phyloP scores from a whole-genome alignment of 2,113 vertebrate species.

The Potamarius usumacintae region DNA sequence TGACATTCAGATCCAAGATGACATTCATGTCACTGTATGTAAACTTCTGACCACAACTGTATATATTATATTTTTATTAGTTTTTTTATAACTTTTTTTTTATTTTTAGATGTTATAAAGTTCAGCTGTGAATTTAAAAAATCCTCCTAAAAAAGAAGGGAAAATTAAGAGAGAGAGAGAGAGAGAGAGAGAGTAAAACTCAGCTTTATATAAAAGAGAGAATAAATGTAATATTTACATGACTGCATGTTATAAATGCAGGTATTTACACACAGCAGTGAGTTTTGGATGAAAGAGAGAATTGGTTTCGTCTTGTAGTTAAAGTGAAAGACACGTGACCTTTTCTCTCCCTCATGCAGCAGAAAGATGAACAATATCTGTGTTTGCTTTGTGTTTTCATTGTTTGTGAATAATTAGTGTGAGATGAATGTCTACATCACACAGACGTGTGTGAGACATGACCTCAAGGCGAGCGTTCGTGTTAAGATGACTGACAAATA shows the following conservation, averaged over 20 bases:
- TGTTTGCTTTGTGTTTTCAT: slow-evolving; percentile 8
- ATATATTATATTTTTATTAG: not conserved
- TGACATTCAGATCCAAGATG: too few relatives aligned
- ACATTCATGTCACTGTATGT: too few relatives aligned
- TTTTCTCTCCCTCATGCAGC: not conserved
- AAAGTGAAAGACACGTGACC: not conserved
- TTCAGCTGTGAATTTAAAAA: not conserved
- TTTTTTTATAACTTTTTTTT: not conserved
- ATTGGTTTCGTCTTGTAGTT: not conserved
- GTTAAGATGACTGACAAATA: slow-evolving; percentile 62
- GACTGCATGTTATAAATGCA: not conserved
- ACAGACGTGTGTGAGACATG: slow-evolving; percentile 3
- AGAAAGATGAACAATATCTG: not conserved
- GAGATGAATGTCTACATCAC: not conserved
- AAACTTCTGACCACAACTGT: not conserved
- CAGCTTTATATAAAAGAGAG: not conserved
- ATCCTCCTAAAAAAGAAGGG: not conserved
- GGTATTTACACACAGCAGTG: not conserved
- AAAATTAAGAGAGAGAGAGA: not conserved
- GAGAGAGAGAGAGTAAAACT: not conserved
- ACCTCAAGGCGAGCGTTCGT: slow-evolving; percentile 61
- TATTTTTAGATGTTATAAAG: not conserved
- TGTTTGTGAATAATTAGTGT: slow-evolving; percentile 7
- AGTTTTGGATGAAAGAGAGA: not conserved
- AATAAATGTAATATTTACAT: not conserved